These are phyloP conservation scores for Drosophila obscura DNA, from an alignment of 1,140 invertebrate genomes.

Conservation along the genomic window DNA sequence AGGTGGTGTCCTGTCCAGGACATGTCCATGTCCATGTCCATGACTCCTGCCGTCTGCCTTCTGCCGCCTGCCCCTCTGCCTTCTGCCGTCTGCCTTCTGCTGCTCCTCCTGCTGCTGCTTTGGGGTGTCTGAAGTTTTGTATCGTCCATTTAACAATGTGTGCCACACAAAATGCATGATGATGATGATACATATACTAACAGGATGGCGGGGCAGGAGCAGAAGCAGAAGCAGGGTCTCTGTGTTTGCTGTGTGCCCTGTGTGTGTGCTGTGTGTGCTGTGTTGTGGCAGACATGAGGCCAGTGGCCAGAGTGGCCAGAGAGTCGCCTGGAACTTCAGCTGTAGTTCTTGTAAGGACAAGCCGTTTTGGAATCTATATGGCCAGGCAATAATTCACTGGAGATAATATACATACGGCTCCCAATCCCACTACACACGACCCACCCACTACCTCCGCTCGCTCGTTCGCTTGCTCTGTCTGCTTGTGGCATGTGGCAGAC, in stretches of 20 bases:
- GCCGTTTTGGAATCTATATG: constrained; percentile 79
- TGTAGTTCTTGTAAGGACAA: constrained; percentile 69
- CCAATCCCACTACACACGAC: not conserved
- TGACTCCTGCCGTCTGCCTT: not conserved
- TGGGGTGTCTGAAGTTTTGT: constrained; percentile 68
- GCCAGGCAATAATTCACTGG: constrained; percentile 77
- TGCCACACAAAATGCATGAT: constrained; percentile 68
- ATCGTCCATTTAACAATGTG: constrained; percentile 82
- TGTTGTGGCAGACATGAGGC: constrained; percentile 36
- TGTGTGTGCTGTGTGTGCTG: constrained; percentile 14
- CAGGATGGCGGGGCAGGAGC: constrained; percentile 2
- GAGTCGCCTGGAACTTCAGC: constrained; percentile 6
- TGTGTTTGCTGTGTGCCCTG: not conserved
- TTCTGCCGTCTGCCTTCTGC: not conserved
- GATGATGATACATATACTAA: constrained; percentile 63
- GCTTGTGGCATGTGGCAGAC: constrained; percentile 35
- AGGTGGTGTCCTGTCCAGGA: constrained; percentile 17
- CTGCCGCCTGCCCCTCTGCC: not conserved
- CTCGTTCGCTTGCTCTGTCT: not conserved
- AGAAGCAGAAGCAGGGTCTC: not conserved
- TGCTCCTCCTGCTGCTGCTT: too few species aligned
- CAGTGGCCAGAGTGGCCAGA: constrained; percentile 3
- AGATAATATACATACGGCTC: constrained; percentile 80
- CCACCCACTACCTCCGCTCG: not conserved
- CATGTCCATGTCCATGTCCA: not conserved